Conservation (phyloP, 2,113 vertebrate genomes). For the Hemichromis elongatus region DNA sequence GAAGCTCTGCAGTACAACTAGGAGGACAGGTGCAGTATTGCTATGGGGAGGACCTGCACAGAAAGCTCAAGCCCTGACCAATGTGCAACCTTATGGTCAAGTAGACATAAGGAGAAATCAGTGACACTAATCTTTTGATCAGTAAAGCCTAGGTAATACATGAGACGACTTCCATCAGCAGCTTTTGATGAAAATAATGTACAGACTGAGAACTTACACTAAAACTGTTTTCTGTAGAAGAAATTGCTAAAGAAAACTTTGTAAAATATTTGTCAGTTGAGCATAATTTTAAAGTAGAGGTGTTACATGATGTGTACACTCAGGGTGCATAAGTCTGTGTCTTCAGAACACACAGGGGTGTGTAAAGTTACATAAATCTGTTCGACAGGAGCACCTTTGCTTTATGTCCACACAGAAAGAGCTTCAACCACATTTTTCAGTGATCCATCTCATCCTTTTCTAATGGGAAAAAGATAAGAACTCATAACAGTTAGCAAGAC, state of each 20-base stretch:
- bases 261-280: constrained; percentile 26
- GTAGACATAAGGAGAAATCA: not conserved
- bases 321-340: not conserved
- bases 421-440: not conserved
- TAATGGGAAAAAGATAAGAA: not conserved
- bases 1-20: not conserved
- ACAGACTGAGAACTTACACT: constrained; percentile 6
- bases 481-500: not conserved
- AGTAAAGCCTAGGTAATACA: constrained; percentile 11
- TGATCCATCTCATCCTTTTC: not conserved
- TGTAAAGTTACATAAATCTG: not conserved
- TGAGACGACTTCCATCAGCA: constrained; percentile 35
- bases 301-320: constrained; percentile 9
- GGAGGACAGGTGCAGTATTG: constrained; percentile 46
- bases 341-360: not conserved
- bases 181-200: constrained; percentile 32
- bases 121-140: not conserved
- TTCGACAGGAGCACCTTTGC: constrained; percentile 5
- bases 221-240: not conserved
- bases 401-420: not conserved
- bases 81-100: constrained; percentile 16
- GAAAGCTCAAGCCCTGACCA: constrained; percentile 17
- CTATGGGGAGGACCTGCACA: constrained; percentile 36
- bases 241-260: constrained; percentile 17
- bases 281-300: not conserved